Conservation (phyloP, 2,888 invertebrate species). For the Ochropleura leucogaster region DNA sequence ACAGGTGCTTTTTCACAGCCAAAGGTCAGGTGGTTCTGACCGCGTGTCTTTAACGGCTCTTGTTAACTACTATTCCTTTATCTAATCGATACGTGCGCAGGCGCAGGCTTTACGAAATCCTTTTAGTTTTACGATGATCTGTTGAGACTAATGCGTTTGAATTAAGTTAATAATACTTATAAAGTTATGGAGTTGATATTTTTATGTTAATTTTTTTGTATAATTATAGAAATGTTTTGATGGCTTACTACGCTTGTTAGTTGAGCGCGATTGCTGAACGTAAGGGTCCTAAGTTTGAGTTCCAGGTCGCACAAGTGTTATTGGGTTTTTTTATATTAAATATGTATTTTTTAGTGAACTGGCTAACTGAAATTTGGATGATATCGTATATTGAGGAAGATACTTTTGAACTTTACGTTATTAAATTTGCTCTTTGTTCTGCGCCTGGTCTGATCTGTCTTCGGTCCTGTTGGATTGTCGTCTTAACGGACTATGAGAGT, state of each 20-base stretch:
- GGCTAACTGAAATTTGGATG: background rate
- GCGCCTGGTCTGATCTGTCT: background rate
- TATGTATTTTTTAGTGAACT: background rate
- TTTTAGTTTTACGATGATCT: slow-evolving; percentile 53
- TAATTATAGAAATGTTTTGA: background rate
- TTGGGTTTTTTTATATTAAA: background rate
- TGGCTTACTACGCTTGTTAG: no score
- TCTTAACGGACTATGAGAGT: no score
- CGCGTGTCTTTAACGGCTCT: slow-evolving; percentile 68
- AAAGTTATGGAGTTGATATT: background rate
- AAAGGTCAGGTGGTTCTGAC: slow-evolving; percentile 84
- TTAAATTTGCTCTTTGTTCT: background rate
- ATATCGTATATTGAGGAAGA: background rate
- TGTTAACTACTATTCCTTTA: slow-evolving; percentile 42
- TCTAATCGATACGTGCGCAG: slow-evolving; percentile 57
- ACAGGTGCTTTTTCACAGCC: slow-evolving; percentile 77
- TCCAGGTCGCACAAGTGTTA: background rate
- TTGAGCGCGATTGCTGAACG: background rate
- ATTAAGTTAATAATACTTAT: slow-evolving; percentile 5
- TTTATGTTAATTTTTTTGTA: background rate
- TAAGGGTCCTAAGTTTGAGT: background rate
- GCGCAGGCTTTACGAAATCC: slow-evolving; percentile 38
- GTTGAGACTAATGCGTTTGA: slow-evolving; percentile 3
- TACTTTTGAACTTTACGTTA: background rate
- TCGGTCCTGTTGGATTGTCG: no score